phyloP scores from a whole-genome alignment of 35 echinoderm and acorn worm species.

The Nesometra sesokonis region DNA sequence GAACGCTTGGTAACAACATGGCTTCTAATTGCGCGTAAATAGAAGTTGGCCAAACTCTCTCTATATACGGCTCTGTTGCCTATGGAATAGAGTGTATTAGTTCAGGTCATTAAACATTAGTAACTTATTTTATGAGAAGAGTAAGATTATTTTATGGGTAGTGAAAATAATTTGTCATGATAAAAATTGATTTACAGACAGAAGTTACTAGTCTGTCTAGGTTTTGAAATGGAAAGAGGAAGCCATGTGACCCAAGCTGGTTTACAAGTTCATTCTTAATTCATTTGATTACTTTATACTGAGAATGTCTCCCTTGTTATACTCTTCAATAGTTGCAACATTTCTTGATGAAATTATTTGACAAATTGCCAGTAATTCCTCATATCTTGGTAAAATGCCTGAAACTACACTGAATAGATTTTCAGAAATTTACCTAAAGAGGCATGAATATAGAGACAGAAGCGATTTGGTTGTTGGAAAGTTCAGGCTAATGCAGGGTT shows the following conservation, averaged over 20 bases:
- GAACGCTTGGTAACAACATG: too few relatives aligned
- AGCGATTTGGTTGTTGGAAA: not conserved
- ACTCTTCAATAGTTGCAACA: not conserved
- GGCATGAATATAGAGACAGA: not conserved
- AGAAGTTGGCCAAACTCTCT: too few relatives aligned
- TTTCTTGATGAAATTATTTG: not conserved
- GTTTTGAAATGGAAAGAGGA: not conserved
- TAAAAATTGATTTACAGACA: not conserved
- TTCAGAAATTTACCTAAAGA: not conserved
- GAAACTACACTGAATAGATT: not conserved
- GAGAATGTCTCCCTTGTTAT: not conserved
- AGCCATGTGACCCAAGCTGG: not conserved
- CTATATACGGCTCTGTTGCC: too few relatives aligned
- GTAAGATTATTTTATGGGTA: too few relatives aligned
- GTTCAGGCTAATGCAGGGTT: not conserved
- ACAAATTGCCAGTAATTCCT: not conserved
- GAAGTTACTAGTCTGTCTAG: not conserved
- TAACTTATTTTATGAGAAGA: too few relatives aligned
- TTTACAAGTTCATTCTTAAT: not conserved
- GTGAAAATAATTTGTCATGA: too few relatives aligned
- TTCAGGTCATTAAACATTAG: too few relatives aligned
- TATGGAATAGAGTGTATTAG: too few relatives aligned
- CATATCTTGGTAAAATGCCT: not conserved
- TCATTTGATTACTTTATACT: not conserved
- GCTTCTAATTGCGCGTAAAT: too few relatives aligned